Evolutionary conservation across 2,888 invertebrate species (phyloP).

Genomic region (Pocota personata): DNA sequence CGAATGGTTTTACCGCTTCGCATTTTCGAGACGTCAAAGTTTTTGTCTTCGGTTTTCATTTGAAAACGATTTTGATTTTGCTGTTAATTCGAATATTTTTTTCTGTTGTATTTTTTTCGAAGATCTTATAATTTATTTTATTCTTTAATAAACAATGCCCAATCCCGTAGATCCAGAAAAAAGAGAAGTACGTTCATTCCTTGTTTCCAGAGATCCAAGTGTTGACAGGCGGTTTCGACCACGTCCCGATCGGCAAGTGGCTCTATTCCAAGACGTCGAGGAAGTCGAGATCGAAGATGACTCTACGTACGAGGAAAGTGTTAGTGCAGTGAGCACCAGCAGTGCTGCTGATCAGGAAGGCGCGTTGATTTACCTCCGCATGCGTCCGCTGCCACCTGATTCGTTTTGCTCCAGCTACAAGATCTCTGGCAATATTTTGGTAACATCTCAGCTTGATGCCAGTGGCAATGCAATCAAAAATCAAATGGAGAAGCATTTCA

Average conservation of each 20-base stretch:
- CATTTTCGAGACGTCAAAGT: conserved; percentile 19
- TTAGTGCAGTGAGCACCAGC: conserved; percentile 23
- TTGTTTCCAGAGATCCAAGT: conserved; percentile 79
- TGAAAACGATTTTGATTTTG: conserved; percentile 38
- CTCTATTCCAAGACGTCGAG: conserved; percentile 77
- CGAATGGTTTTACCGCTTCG: neutral
- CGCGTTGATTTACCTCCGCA: conserved; percentile 80
- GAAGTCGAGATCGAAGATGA: conserved; percentile 76
- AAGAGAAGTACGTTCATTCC: conserved; percentile 78
- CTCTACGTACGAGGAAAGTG: conserved; percentile 36
- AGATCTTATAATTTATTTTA: neutral
- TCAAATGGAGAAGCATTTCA: conserved; percentile 80
- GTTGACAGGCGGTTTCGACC: conserved; percentile 79
- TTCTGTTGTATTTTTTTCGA: neutral
- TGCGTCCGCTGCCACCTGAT: conserved; percentile 78
- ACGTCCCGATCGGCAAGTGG: conserved; percentile 77
- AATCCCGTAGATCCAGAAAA: conserved; percentile 62
- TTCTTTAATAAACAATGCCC: conserved; percentile 34
- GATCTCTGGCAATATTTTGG: conserved; percentile 76
- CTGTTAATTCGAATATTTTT: neutral
- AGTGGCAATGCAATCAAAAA: conserved; percentile 70
- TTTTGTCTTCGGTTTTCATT: conserved; percentile 29
- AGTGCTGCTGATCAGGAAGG: conserved; percentile 75
- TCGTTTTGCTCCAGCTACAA: conserved; percentile 75
- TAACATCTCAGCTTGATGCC: conserved; percentile 75